phyloP scores from a whole-genome alignment of 2,888 invertebrate species.

The Beris morrisii region DNA sequence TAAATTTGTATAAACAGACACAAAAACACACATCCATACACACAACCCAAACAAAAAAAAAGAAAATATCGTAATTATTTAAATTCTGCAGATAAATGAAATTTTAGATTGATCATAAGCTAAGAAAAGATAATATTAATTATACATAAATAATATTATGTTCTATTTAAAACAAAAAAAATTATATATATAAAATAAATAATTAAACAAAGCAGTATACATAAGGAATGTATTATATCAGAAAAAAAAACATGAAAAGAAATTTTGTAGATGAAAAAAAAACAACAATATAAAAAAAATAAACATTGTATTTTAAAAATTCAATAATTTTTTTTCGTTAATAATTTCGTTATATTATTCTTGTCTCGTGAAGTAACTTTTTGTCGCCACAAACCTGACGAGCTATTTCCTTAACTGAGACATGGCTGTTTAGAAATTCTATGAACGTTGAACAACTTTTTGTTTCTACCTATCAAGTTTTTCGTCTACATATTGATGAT shows the following conservation, averaged over 20 bases:
- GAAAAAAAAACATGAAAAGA: constrained; percentile 14
- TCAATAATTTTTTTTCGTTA: background rate
- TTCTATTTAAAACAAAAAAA: constrained; percentile 3
- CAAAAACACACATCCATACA: constrained; percentile 1
- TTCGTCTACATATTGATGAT: too few species aligned
- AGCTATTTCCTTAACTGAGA: too few species aligned
- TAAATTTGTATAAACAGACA: background rate
- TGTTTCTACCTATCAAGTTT: too few species aligned
- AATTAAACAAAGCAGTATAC: constrained; percentile 1
- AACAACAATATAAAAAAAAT: constrained; percentile 11
- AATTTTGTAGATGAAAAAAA: constrained; percentile 32
- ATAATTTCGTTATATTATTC: too few species aligned
- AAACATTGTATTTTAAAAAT: constrained; percentile 26
- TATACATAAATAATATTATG: constrained; percentile 4
- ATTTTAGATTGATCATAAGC: background rate
- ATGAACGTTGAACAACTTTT: too few species aligned
- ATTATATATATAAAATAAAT: constrained; percentile 4
- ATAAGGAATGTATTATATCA: constrained; percentile 29
- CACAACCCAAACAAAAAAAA: background rate
- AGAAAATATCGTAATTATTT: too few species aligned
- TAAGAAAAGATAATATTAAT: constrained; percentile 1
- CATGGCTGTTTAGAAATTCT: too few species aligned
- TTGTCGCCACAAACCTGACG: too few species aligned
- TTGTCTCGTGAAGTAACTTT: too few species aligned
- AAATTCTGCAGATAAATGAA: background rate